These are phyloP conservation scores for Teleogryllus oceanicus DNA, from an alignment of 2,888 invertebrate genomes.

Conservation along the genomic window DNA sequence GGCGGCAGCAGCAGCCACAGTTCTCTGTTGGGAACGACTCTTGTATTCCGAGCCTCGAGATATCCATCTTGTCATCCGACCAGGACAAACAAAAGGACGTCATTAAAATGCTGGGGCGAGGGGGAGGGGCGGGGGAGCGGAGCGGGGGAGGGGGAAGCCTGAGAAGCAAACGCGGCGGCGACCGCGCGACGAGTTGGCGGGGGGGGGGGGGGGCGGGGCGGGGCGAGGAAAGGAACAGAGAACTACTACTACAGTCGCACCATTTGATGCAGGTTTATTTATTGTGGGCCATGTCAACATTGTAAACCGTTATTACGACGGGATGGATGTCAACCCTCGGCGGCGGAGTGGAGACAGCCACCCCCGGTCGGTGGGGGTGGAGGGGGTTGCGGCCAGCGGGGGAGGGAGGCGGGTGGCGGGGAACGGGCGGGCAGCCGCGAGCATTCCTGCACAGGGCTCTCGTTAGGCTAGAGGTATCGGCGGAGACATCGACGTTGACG, in stretches of 20 bases:
- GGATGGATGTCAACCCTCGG: no score
- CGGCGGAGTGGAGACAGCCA: no score
- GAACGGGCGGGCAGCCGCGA: not conserved
- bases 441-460: not conserved
- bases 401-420: not conserved
- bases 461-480: not conserved
- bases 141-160: not conserved
- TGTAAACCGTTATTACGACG: no score
- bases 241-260: no score
- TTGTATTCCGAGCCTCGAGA: constrained; percentile 2
- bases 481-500: not conserved
- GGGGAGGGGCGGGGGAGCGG: not conserved
- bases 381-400: not conserved
- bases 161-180: not conserved
- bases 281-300: no score
- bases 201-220: no score
- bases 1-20: not conserved
- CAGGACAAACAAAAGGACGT: constrained; percentile 18
- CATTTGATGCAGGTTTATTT: no score
- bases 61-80: constrained; percentile 18
- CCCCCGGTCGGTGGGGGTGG: not conserved
- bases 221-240: no score
- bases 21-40: constrained; percentile 6
- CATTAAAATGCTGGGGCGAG: not conserved
- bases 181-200: not conserved